Percentiles rank a stretch among this genome's conserved stretches.
These are phyloP conservation scores for Euplagia quadripunctaria DNA, from an alignment of 2,888 invertebrate genomes.

Conservation along the genomic window DNA sequence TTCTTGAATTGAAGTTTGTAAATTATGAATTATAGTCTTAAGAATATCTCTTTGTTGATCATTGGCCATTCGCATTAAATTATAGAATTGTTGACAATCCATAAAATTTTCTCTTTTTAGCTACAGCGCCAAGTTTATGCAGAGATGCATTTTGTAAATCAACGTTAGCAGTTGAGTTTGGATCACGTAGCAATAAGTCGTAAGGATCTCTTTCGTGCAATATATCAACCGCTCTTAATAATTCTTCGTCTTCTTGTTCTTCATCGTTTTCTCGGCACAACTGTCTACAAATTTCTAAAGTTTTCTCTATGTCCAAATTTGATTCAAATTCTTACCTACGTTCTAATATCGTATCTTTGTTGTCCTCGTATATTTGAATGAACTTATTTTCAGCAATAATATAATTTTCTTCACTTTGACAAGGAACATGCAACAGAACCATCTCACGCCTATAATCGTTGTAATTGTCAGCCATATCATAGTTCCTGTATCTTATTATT, in stretches of 20 bases:
- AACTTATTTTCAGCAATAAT: conserved; percentile 62
- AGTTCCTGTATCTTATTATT: conserved; percentile 64
- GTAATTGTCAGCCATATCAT: conserved; percentile 59
- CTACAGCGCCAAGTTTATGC: too few species aligned
- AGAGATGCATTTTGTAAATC: too few species aligned
- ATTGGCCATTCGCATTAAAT: too few species aligned
- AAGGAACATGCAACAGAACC: conserved; percentile 64
- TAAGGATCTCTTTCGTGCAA: conserved; percentile 38
- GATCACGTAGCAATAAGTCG: too few species aligned
- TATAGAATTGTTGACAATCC: too few species aligned
- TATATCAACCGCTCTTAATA: conserved; percentile 29
- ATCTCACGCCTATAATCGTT: conserved; percentile 66
- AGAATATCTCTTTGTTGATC: too few species aligned
- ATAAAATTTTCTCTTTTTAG: too few species aligned
- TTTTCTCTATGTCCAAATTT: conserved; percentile 51
- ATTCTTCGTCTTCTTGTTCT: conserved; percentile 33
- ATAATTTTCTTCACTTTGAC: conserved; percentile 63
- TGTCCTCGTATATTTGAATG: conserved; percentile 59
- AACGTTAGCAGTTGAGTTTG: too few species aligned
- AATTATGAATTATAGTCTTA: too few species aligned
- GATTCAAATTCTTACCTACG: conserved; percentile 50
- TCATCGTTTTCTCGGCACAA: conserved; percentile 48
- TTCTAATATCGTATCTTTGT: conserved; percentile 52
- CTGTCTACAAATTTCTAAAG: conserved; percentile 49
- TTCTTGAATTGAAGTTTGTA: too few species aligned